Base-by-base conservation (phyloP, 2,888 invertebrate genomes). In the Megaustenia siamemsis region DNA sequence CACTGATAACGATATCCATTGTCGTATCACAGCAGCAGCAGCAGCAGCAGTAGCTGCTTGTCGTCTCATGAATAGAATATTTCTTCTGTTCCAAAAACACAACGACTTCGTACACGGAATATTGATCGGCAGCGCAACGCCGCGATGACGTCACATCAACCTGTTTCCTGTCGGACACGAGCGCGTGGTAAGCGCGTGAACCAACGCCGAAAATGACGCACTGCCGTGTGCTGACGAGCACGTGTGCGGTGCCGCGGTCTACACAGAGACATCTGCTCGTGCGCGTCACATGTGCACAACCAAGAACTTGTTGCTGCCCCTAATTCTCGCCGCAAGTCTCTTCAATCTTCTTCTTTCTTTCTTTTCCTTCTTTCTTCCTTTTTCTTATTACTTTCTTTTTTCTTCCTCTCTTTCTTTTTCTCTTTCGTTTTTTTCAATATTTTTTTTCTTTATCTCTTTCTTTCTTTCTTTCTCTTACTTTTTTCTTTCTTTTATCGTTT, bases 391-490 rank as follows among this genome's bases (percentile, higher is more conserved):
- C 45, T 10, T 75, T 43, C 40, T 21, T 43, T 6, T 8, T 35
- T 43, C 40, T 40, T 28, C 40, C 45, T 35, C 21, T 73, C 73
- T 73, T 18, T 18, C 28, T 73, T n/a, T 73, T 40, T 73, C 21
- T 40, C 38, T 73, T 12, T 73, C 43, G n/a, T n/a, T 73, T 12
- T 73, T 43, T 73, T 43, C 24, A 8, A 18, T 45, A 43, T 43
- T 10, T 43, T 75, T 24, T 45, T 45, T 43, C 75, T 40, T 45
- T 40, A 21, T 75, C 43, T 75, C 49, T 45, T 21, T 75, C 75
- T 43, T 45, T 43, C 75, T 75, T n/a, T 75, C 75, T 43, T 43
- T 45, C 75, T 43, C 40, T 75, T 10, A 43, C 43, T 28, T 32
- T 28, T 21, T 75, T 43, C n/a, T 45, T 75, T 43, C 40, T 21